Conservation (phyloP, 2,888 invertebrate genomes). For the Microctonus hyperodae region DNA sequence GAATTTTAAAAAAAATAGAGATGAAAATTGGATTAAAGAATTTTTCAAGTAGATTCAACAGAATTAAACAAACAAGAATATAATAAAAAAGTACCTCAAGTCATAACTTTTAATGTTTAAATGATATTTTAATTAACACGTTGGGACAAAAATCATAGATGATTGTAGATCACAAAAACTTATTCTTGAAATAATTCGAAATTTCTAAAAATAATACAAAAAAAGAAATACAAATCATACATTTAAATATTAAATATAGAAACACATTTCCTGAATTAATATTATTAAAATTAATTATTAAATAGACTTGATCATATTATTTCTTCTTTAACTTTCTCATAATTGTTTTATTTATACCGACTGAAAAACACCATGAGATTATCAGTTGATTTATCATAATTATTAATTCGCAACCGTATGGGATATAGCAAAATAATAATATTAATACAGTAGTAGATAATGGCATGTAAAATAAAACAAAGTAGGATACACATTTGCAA, state of each 20-base stretch:
- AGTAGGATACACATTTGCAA: conserved; percentile 37
- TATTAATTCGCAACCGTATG: conserved; percentile 3
- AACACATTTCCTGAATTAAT: background rate
- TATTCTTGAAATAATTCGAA: conserved; percentile 24
- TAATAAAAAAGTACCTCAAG: conserved; percentile 16
- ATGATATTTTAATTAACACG: conserved; percentile 4
- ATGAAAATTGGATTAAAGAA: conserved; percentile 12
- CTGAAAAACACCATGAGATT: conserved; percentile 19
- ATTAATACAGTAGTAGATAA: conserved; percentile 8
- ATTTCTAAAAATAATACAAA: background rate
- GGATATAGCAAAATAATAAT: background rate
- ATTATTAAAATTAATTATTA: background rate
- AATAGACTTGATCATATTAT: background rate
- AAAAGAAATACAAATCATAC: background rate
- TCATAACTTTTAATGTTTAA: conserved; percentile 15
- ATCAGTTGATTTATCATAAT: background rate
- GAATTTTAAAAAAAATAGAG: conserved; percentile 15
- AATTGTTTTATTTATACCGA: conserved; percentile 11
- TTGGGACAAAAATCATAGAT: background rate
- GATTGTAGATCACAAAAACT: background rate
- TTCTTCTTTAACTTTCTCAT: background rate
- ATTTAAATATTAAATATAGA: background rate
- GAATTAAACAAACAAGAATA: background rate
- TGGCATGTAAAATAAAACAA: conserved; percentile 19
- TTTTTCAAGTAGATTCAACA: conserved; percentile 30